phyloP scores from a whole-genome alignment of 1,140 invertebrate species.

The Lineus longissimus region DNA sequence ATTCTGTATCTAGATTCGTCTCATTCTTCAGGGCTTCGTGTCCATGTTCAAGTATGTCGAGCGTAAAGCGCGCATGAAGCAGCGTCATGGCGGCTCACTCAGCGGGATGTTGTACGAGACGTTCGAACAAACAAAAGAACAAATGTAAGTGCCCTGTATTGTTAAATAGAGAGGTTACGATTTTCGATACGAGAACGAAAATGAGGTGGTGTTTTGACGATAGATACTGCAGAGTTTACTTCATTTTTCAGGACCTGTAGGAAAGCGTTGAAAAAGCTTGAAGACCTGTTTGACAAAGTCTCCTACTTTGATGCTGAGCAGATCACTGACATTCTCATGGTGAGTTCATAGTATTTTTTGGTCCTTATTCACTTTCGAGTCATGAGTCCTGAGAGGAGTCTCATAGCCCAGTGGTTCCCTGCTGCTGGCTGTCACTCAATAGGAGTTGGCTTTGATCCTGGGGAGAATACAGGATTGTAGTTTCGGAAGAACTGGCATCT shows the following conservation, averaged over 20 bases:
- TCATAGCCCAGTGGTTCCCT: too few relatives aligned
- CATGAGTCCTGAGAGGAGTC: too few relatives aligned
- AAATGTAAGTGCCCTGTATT: background rate
- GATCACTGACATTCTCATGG: constrained; percentile 41
- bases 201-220: too few relatives aligned
- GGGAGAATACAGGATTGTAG: too few relatives aligned
- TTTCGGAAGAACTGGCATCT: too few relatives aligned
- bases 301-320: constrained; percentile 45
- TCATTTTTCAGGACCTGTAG: constrained; percentile 17
- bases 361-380: background rate
- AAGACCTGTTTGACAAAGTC: constrained; percentile 42
- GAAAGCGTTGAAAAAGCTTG: constrained; percentile 37
- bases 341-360: too few relatives aligned
- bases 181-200: too few relatives aligned
- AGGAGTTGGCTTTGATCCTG: too few relatives aligned
- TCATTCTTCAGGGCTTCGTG: background rate
- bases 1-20: too few relatives aligned
- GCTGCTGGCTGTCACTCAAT: too few relatives aligned
- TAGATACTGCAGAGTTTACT: too few relatives aligned
- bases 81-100: background rate
- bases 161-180: too few relatives aligned
- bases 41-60: constrained; percentile 2
- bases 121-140: background rate
- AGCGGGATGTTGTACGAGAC: constrained; percentile 2
- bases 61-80: background rate